These are phyloP conservation scores for Phainopepla nitens DNA, from an alignment of 2,113 vertebrate genomes.

Conservation along the genomic window DNA sequence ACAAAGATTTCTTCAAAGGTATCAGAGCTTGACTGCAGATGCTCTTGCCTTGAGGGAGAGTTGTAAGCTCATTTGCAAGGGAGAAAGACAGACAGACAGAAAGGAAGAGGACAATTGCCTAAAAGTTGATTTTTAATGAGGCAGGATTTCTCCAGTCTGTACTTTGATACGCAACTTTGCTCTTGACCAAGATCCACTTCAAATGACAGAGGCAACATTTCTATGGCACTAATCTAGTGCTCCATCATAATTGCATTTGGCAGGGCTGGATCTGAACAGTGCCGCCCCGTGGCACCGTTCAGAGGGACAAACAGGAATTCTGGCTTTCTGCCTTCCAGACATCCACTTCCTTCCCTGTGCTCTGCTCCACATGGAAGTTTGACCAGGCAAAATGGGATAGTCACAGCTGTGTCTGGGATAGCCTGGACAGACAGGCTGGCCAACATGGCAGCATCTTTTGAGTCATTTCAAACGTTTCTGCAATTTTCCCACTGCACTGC, in stretches of 20 bases:
- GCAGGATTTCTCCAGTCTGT: neutral
- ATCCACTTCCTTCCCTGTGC: accelerated
- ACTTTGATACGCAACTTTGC: neutral
- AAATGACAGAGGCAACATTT: neutral
- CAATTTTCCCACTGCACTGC: neutral
- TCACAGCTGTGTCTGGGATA: neutral
- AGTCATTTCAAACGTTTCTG: neutral
- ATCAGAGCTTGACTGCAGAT: neutral
- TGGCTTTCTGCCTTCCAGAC: neutral
- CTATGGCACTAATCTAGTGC: neutral
- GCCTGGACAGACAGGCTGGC: neutral
- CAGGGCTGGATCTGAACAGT: neutral
- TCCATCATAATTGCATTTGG: neutral
- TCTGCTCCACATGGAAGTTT: neutral
- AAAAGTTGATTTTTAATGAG: conserved; percentile 14
- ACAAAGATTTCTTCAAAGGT: conserved; percentile 11
- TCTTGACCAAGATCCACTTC: neutral
- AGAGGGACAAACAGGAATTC: neutral
- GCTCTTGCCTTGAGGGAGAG: neutral
- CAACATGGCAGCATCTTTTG: neutral
- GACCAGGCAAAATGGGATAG: accelerated
- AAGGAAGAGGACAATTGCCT: neutral
- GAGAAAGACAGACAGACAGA: neutral
- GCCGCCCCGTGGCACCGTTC: neutral
- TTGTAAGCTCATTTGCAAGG: neutral